Evolutionary conservation across 2,797 vertebrate genomes (phyloP).

Genomic region (Gymnocypris eckloni): DNA sequence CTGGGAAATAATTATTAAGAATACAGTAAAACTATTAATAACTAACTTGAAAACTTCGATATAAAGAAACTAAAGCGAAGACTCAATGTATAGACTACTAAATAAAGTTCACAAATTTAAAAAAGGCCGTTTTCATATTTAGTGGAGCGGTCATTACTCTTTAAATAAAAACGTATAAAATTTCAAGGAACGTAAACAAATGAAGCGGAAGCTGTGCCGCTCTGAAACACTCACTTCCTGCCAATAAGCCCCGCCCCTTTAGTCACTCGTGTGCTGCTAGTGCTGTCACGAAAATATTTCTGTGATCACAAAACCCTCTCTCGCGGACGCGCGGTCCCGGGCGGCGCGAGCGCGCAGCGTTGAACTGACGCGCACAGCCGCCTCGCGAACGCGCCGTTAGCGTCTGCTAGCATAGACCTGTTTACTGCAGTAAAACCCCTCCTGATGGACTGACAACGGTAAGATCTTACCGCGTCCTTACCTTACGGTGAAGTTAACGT

Average conservation of each 20-base stretch:
- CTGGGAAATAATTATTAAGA: background rate
- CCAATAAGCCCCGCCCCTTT: background rate
- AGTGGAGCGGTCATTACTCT: no score
- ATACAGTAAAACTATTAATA: background rate
- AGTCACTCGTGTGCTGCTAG: background rate
- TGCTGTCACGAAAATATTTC: background rate
- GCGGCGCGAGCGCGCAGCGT: background rate
- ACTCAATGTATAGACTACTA: background rate
- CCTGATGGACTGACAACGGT: conserved; percentile 43
- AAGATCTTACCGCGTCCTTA: background rate
- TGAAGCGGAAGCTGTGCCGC: no score
- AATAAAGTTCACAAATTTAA: background rate
- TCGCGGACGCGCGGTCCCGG: background rate
- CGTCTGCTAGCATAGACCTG: conserved; percentile 23
- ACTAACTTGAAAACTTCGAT: background rate
- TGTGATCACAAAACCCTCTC: background rate
- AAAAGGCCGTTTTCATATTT: no score
- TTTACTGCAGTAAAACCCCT: conserved; percentile 19
- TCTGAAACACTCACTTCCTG: background rate
- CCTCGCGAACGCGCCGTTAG: conserved; percentile 32
- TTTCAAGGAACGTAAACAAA: no score
- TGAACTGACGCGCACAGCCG: conserved; percentile 4
- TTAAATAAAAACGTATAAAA: no score
- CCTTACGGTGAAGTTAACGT: background rate
- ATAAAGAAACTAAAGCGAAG: background rate